phyloP scores from a whole-genome alignment of 2,797 vertebrate genomes.

The Rhinophrynus dorsalis region DNA sequence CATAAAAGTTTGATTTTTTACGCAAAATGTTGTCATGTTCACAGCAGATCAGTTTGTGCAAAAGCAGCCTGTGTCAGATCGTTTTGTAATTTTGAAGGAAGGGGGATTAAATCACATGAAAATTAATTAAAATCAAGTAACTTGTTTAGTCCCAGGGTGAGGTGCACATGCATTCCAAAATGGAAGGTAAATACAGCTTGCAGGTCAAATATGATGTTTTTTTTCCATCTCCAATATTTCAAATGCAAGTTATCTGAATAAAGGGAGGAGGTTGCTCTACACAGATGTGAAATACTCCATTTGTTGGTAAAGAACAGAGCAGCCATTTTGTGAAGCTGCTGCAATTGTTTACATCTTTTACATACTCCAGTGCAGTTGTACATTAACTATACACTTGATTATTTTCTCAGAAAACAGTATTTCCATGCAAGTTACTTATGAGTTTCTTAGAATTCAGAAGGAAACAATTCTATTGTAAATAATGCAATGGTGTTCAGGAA shows the following conservation, averaged over 20 bases:
- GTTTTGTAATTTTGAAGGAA: background rate
- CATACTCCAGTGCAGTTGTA: background rate
- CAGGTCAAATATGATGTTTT: background rate
- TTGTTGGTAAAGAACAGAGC: background rate
- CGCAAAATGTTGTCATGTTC: no score
- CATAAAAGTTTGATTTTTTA: no score
- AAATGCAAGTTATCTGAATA: background rate
- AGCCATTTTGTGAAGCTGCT: conserved; percentile 5
- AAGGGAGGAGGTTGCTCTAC: background rate
- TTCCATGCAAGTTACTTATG: no score
- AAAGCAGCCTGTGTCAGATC: background rate
- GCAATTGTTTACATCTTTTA: background rate
- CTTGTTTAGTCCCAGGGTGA: background rate
- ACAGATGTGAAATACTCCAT: conserved; percentile 1
- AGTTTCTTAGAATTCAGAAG: no score
- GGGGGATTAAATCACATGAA: background rate
- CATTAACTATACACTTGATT: background rate
- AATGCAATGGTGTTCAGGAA: no score
- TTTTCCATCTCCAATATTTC: background rate
- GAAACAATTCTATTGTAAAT: no score
- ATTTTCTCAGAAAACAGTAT: no score
- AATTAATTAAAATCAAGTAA: background rate
- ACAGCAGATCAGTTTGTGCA: no score
- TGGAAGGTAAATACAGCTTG: background rate
- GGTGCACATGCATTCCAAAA: background rate